Percentiles rank a stretch among this genome's conserved stretches.
Evolutionary conservation across 2,113 vertebrate species (phyloP).

Genomic region (Oreochromis niloticus): DNA sequence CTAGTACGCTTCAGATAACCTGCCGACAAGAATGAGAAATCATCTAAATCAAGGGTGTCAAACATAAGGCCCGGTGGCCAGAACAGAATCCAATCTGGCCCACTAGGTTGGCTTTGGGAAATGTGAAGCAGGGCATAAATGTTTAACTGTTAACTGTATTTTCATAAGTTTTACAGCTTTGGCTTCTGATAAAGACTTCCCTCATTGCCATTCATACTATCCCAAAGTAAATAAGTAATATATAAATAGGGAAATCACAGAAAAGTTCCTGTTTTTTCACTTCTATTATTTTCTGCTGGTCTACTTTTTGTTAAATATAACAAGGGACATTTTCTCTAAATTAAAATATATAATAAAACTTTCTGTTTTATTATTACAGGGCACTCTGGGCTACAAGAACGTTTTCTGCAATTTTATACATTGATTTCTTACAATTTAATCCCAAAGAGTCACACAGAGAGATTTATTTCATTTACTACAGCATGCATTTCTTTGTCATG

Average conservation of each 20-base stretch:
- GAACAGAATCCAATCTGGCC: no score
- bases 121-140: no score
- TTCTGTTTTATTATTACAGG: no score
- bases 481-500: background rate
- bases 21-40: background rate
- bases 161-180: no score
- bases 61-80: no score
- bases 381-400: no score
- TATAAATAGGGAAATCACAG: background rate
- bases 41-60: background rate
- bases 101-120: no score
- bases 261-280: background rate
- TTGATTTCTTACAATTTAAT: background rate
- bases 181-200: no score
- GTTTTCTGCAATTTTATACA: no score
- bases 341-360: background rate
- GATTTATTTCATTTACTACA: background rate
- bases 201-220: background rate
- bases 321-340: background rate
- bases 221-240: background rate
- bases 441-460: background rate
- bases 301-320: background rate
- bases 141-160: no score
- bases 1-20: background rate
- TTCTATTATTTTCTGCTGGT: background rate